phyloP scores from a whole-genome alignment of 2,113 vertebrate genomes.

The Fulmarus glacialis region DNA sequence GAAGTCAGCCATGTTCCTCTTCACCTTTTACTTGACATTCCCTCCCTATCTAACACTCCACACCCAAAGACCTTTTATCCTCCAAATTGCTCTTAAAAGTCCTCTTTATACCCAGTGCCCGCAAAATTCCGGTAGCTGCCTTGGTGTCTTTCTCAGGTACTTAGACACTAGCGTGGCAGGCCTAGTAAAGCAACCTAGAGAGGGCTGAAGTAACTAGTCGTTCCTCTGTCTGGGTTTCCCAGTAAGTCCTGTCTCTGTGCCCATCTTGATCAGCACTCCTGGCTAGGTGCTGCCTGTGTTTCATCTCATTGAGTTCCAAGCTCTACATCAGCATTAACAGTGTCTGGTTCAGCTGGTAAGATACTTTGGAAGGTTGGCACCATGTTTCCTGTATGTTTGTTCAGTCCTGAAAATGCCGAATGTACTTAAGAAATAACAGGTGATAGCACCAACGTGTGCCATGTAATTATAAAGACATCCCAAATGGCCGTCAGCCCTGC shows the following conservation, averaged over 20 bases:
- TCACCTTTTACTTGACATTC: not conserved
- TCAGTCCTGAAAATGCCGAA: not conserved
- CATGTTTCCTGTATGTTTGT: not conserved
- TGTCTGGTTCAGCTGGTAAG: not conserved
- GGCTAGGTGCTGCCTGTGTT: not conserved
- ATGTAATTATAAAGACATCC: not conserved
- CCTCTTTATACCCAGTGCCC: not conserved
- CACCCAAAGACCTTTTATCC: not conserved
- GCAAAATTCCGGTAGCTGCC: not conserved
- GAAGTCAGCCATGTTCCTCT: not conserved
- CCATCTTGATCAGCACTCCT: conserved; percentile 26
- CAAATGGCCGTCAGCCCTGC: not conserved
- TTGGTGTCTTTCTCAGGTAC: not conserved
- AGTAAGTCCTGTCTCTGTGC: not conserved
- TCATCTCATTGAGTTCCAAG: not conserved
- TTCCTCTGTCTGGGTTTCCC: not conserved
- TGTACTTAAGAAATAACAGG: not conserved
- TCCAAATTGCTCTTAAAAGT: not conserved
- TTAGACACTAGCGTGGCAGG: rapidly evolving
- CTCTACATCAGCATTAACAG: not conserved
- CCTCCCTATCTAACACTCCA: not conserved
- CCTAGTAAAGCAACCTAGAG: not conserved
- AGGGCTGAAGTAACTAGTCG: not conserved
- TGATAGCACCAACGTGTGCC: not conserved
- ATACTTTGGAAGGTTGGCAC: not conserved